Conservation (phyloP, 2,797 vertebrate species). For the Dicrostonyx torquatus region DNA sequence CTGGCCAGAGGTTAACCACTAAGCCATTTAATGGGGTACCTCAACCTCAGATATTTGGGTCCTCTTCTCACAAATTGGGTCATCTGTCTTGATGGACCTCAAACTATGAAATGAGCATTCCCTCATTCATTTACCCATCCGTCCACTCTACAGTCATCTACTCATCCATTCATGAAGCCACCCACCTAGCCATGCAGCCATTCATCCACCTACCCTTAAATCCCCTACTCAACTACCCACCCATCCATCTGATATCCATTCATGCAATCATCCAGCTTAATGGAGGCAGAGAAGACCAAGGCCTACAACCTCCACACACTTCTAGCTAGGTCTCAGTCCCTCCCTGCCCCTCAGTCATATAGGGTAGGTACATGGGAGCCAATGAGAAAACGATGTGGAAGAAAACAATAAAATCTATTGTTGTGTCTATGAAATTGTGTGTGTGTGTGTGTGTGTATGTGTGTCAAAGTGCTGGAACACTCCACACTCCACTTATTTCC, state of each 20-base stretch:
- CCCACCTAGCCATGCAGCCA: constrained; percentile 6
- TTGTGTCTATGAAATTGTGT: neutral
- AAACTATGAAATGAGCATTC: neutral
- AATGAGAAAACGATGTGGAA: neutral
- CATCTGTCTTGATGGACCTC: neutral
- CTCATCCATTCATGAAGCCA: neutral
- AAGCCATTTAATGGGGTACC: neutral
- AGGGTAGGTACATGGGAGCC: neutral
- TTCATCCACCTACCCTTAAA: neutral
- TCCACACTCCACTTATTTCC: neutral
- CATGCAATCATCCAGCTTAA: neutral
- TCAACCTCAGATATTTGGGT: neutral
- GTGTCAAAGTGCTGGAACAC: constrained; percentile 1
- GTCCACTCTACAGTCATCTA: neutral
- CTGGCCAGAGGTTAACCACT: neutral
- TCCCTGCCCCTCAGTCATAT: neutral
- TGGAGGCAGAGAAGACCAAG: neutral
- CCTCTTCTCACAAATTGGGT: neutral
- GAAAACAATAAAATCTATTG: constrained; percentile 35
- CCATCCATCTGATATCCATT: neutral
- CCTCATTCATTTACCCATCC: neutral
- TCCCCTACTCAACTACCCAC: neutral
- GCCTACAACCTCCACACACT: neutral
- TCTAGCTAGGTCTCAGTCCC: neutral
- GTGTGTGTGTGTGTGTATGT: neutral